A percentile compares a stretch with the other conserved stretches of the same genome.
Evolutionary conservation across 1,140 invertebrate genomes (phyloP).

Genomic region (Brachionus rotundiformis): DNA sequence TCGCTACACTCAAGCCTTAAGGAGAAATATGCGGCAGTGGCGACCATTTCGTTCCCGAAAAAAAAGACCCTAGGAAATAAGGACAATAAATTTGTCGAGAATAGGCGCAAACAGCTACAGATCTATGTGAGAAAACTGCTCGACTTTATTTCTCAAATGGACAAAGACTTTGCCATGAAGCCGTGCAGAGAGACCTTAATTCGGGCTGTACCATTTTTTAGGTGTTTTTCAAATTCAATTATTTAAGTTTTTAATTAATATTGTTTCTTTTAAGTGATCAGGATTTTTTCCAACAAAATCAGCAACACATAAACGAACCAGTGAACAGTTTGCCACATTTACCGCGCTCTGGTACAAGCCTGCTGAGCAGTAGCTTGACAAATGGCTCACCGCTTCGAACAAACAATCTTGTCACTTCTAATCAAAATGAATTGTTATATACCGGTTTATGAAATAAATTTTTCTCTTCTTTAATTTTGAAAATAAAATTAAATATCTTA

Average conservation of each 20-base stretch:
- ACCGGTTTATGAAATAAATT: conserved; percentile 25
- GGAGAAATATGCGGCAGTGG: conserved; percentile 76
- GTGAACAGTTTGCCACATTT: background rate
- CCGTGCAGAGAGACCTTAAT: conserved; percentile 43
- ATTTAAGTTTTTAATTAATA: background rate
- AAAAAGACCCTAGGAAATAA: conserved; percentile 87
- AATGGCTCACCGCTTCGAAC: conserved; percentile 6
- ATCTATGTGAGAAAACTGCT: conserved; percentile 24
- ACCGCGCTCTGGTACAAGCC: background rate
- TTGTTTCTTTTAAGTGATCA: background rate
- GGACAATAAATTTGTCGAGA: conserved; percentile 65
- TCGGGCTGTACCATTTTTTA: conserved; percentile 38
- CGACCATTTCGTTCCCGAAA: conserved; percentile 84
- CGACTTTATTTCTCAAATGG: background rate
- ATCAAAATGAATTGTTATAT: conserved; percentile 39
- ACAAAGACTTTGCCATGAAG: conserved; percentile 33
- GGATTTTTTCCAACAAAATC: background rate
- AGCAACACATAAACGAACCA: background rate
- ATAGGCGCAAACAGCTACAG: conserved; percentile 2
- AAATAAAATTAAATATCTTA: no score
- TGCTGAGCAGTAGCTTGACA: conserved; percentile 4
- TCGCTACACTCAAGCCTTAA: conserved; percentile 77
- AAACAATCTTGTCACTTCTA: background rate
- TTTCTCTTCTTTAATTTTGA: background rate
- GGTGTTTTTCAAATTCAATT: background rate